Base-by-base conservation (phyloP, 2,888 invertebrate genomes). In the Hololepta plana region DNA sequence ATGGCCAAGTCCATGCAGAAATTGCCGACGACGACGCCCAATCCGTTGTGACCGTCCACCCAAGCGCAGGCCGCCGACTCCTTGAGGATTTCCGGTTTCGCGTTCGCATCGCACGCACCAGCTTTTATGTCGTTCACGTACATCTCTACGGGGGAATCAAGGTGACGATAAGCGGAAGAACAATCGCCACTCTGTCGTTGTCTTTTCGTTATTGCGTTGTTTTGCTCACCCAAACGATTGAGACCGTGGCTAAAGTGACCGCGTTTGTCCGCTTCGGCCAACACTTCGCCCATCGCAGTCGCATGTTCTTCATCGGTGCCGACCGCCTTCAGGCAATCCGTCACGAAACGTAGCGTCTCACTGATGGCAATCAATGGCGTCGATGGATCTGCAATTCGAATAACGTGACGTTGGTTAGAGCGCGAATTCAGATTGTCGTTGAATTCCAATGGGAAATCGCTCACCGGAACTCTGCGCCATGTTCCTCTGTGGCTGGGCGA, bases 201-300 rank as follows among this genome's bases (percentile, higher is more conserved):
- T n/a, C n/a, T n/a, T n/a, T n/a, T n/a, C n/a, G n/a, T n/a, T n/a
- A n/a, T n/a, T n/a, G n/a, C n/a, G n/a, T n/a, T n/a, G n/a, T n/a
- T n/a, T n/a, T 23, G 12, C 28, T 36, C 41, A 54, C 55, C 51
- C 37, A 77, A 48, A 40, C 77, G 49, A 44, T 75, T 76, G 45
- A 80, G 60, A 4, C 79, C 79, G 46, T 79, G 77, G 40, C 74
- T 75, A 47, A 64, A 75, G 43, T 77, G 76, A 1, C 76, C 76
- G 27, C 72, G 49, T 40, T 70, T 64, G 46, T 79, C 77, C 3
- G 75, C 74, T 14, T 64, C 69, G 24, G 72, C 60, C 24, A 85
- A 51, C 25, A 79, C 63, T 39, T 75, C 68, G 0, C 74, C 77
- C 38, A 80, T 60, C 2, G 59, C 60, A 12, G 52, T 43, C 0